Evolutionary conservation across 92 coral and sea anemone species (phyloP).

Genomic region (Porites evermanni): DNA sequence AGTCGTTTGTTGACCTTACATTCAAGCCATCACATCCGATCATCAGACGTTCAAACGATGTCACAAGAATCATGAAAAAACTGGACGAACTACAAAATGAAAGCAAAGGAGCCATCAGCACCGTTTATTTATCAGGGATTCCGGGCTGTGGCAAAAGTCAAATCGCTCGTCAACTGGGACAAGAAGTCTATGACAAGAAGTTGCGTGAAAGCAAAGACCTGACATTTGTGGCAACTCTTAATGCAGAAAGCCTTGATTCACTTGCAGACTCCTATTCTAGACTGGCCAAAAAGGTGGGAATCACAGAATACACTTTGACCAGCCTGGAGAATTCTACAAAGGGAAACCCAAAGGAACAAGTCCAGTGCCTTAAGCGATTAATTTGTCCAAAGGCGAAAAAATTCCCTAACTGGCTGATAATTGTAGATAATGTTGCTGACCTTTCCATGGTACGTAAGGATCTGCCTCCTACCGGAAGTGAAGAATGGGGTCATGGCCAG

Average conservation of each 20-base stretch:
- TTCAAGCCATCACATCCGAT: constrained; percentile 44
- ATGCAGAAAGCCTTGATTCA: constrained; percentile 39
- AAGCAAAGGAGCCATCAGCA: constrained; percentile 27
- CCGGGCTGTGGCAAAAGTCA: constrained; percentile 67
- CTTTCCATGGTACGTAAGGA: constrained; percentile 12
- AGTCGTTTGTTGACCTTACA: constrained; percentile 37
- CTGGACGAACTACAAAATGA: constrained; percentile 27
- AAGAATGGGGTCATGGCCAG: constrained; percentile 52
- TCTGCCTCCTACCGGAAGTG: constrained; percentile 38
- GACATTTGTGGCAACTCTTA: constrained; percentile 38
- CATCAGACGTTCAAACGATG: constrained; percentile 28
- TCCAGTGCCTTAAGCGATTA: constrained; percentile 15
- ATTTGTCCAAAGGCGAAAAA: background rate
- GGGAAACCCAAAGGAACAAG: constrained; percentile 10
- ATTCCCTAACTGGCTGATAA: constrained; percentile 47
- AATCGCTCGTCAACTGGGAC: constrained; percentile 61
- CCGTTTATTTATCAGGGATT: constrained; percentile 47
- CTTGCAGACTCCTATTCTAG: constrained; percentile 21
- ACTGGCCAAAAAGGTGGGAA: constrained; percentile 30
- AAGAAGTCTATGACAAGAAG: constrained; percentile 5
- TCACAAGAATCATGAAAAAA: constrained; percentile 15
- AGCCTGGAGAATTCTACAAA: constrained; percentile 5
- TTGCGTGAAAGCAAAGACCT: background rate
- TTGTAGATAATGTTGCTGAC: constrained; percentile 51
- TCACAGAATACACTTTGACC: constrained; percentile 16